Percentiles rank a stretch among this genome's conserved stretches.
These are phyloP conservation scores for Galerucella nymphaeae DNA, from an alignment of 2,888 invertebrate genomes.

Conservation along the genomic window DNA sequence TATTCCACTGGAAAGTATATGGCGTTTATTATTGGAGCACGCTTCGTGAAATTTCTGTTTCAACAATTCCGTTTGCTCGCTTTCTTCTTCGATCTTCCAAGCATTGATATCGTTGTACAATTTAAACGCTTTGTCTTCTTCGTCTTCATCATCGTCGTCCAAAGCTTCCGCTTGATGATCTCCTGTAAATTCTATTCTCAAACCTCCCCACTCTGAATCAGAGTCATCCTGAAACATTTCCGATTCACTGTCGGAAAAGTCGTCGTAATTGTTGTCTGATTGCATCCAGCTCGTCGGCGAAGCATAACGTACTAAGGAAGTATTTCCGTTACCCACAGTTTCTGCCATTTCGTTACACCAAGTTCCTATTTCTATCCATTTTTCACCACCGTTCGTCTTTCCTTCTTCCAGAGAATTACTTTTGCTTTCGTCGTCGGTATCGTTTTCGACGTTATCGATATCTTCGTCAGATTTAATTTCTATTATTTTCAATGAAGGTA, in stretches of 20 bases:
- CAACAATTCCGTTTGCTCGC: slow-evolving; percentile 63
- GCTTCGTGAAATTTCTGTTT: slow-evolving; percentile 66
- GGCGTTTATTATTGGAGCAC: slow-evolving; percentile 59
- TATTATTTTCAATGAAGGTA: slow-evolving; percentile 42
- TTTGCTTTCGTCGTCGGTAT: slow-evolving; percentile 44
- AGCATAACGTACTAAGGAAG: slow-evolving; percentile 67
- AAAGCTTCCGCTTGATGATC: slow-evolving; percentile 89
- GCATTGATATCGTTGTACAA: slow-evolving; percentile 56
- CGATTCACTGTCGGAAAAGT: slow-evolving; percentile 67
- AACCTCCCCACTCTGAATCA: slow-evolving; percentile 67
- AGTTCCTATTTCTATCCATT: slow-evolving; percentile 86
- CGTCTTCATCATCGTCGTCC: slow-evolving; percentile 67
- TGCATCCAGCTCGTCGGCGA: slow-evolving; percentile 68
- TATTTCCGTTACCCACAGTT: slow-evolving; percentile 64
- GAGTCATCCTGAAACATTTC: slow-evolving; percentile 62
- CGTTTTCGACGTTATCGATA: slow-evolving; percentile 53
- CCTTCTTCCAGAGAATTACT: slow-evolving; percentile 43
- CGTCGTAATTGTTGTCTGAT: slow-evolving; percentile 58
- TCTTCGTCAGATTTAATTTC: slow-evolving; percentile 53
- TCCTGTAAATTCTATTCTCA: slow-evolving; percentile 84
- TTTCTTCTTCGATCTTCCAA: slow-evolving; percentile 60
- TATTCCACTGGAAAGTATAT: slow-evolving; percentile 60
- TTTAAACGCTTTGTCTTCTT: slow-evolving; percentile 59
- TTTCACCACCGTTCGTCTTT: slow-evolving; percentile 64
- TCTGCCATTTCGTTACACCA: slow-evolving; percentile 93